Base-by-base conservation (phyloP, 2,113 vertebrate species). In the Osmerus eperlanus region DNA sequence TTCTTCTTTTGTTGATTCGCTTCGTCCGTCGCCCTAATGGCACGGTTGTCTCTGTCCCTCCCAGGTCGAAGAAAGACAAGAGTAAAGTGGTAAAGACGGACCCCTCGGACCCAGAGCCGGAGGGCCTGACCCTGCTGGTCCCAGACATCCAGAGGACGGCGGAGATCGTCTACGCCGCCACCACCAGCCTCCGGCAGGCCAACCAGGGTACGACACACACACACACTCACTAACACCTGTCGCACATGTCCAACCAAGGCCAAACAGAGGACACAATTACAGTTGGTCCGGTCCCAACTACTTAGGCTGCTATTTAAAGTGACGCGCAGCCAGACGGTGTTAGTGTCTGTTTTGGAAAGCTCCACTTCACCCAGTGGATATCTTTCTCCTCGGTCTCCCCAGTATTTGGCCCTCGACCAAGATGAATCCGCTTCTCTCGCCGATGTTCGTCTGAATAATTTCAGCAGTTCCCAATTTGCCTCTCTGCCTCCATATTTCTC, bases 101-200 rank as follows among this genome's bases (percentile, higher is more conserved):
- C 23, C 23, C 86, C 56, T 95, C 96, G 0, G 97, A 99, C 73
- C 95, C 96, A n/a, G 97, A 99, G 71, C 96, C 97, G 0, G 97
- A 99, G 85, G 97, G 97, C 15, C 89, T 99, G 77, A 97, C 97
- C 0, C 94, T 99, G 54, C 84, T 99, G 77, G 97, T 99, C 23
- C 97, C 97, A 0, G 97, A 99, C 87, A 99, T 99, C 80, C 97
- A 99, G 68, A 96, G 92, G 87, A 99, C 97, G 0, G 97, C 97
- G 0, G 97, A 98, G 89, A 99, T 99, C 0, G 97, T 99, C 69
- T 93, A 93, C 54, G 88, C 93, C 3, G 96, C 97, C 12, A 98
- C 97, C 9, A 98, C 96, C 78, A 98, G 93, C 74, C 91, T 99
- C 47, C 90, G 93, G 47, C 97, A 98, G 77, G 96, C 96, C 63